A percentile compares a stretch with the other conserved stretches of the same genome.
These are phyloP conservation scores for Cryptotermes secundus DNA, from an alignment of 1,140 invertebrate genomes.

Conservation along the genomic window DNA sequence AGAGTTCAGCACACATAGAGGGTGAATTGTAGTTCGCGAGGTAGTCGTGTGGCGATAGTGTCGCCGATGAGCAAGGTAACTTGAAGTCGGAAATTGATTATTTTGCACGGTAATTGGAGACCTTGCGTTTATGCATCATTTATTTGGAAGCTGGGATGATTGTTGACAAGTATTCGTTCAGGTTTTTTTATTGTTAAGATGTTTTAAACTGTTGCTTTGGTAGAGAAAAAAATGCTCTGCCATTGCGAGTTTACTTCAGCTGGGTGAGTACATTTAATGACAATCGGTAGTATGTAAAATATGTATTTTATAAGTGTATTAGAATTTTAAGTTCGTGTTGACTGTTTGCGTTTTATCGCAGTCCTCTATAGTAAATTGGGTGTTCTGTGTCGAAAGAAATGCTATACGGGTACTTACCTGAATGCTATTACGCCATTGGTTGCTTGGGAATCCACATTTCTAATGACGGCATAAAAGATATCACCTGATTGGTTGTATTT, in stretches of 20 bases:
- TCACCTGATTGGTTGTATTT: slow-evolving; percentile 64
- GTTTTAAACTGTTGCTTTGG: background rate
- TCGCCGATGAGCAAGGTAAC: background rate
- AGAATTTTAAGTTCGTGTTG: background rate
- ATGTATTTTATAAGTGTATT: background rate
- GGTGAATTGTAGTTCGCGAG: background rate
- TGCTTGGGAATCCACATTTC: slow-evolving; percentile 56
- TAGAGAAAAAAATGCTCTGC: background rate
- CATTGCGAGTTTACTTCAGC: background rate
- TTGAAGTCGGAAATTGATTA: background rate
- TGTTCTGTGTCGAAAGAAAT: slow-evolving; percentile 29
- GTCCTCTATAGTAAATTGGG: background rate
- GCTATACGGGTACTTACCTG: slow-evolving; percentile 35
- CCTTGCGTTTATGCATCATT: background rate
- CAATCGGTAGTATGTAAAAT: background rate
- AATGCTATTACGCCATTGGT: slow-evolving; percentile 56
- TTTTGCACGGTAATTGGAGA: background rate
- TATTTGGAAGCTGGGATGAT: background rate
- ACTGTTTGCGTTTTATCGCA: background rate
- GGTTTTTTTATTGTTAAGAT: background rate
- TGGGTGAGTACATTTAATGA: background rate
- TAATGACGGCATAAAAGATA: slow-evolving; percentile 58
- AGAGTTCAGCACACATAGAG: background rate
- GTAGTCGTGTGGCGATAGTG: background rate
- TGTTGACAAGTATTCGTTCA: background rate